Evolutionary conservation across 2,113 vertebrate species (phyloP).

Genomic region (Marmota flaviventris): DNA sequence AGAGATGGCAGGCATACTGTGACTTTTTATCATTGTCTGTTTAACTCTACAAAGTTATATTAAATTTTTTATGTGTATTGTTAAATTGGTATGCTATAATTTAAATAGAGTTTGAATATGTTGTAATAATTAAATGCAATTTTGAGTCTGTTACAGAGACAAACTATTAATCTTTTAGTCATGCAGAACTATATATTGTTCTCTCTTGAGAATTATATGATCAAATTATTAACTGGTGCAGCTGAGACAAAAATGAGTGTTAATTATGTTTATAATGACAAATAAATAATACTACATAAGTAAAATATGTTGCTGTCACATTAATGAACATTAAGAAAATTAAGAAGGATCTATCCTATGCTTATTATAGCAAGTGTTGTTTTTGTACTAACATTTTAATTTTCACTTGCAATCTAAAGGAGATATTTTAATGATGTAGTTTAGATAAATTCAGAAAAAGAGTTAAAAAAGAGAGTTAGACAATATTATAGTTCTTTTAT

Average conservation of each 20-base stretch:
- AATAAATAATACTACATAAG: slow-evolving; percentile 34
- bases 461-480: background rate
- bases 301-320: slow-evolving; percentile 40
- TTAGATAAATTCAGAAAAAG: slow-evolving; percentile 3
- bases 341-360: background rate
- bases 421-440: slow-evolving; percentile 41
- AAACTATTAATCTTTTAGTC: background rate
- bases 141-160: background rate
- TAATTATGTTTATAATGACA: slow-evolving; percentile 73
- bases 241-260: slow-evolving; percentile 36
- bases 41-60: background rate
- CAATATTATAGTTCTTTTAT: background rate
- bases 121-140: background rate
- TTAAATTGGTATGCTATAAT: background rate
- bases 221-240: slow-evolving; percentile 50
- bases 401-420: slow-evolving; percentile 57
- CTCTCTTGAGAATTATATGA: slow-evolving; percentile 22
- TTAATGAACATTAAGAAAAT: slow-evolving; percentile 27
- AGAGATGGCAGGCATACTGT: background rate
- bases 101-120: slow-evolving; percentile 28
- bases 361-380: slow-evolving; percentile 13
- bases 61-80: background rate
- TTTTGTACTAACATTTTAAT: slow-evolving; percentile 64
- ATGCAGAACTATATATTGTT: background rate
- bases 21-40: background rate